A percentile compares a stretch with the other conserved stretches of the same genome.
Evolutionary conservation across 64 coral and sea anemone genomes (phyloP).

Genomic region (Stylophora pistillata): DNA sequence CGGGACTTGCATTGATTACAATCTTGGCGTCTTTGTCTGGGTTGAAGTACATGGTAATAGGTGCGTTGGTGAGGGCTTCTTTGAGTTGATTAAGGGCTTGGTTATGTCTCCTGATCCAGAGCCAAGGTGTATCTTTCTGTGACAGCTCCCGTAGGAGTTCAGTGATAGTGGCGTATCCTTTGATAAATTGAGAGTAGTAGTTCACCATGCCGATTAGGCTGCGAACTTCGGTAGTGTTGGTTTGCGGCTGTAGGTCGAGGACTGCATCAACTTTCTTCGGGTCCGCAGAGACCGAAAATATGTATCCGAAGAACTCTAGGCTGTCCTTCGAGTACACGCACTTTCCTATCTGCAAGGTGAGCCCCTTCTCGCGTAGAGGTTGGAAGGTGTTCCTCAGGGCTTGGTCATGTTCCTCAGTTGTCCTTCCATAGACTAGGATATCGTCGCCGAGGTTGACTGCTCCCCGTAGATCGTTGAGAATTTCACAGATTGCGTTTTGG

Average conservation of each 20-base stretch:
- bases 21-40: no score
- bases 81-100: no score
- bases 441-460: constrained; percentile 35
- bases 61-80: no score
- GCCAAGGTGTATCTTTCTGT: no score
- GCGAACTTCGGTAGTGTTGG: constrained; percentile 20
- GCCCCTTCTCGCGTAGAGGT: neutral
- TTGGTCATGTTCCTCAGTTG: constrained; percentile 29
- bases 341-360: constrained; percentile 31
- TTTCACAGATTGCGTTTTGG: constrained; percentile 37
- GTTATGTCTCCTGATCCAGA: no score
- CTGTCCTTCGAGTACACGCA: constrained; percentile 13
- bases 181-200: constrained; percentile 29
- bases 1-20: no score
- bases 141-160: no score
- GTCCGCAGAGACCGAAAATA: constrained; percentile 11
- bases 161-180: constrained; percentile 6
- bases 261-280: constrained; percentile 13
- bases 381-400: neutral
- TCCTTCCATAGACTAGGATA: constrained; percentile 28
- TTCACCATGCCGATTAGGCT: constrained; percentile 34
- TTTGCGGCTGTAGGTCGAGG: neutral
- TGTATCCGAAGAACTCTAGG: constrained; percentile 40
- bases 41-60: no score
- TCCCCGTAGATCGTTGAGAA: neutral